Evolutionary conservation across 1,140 invertebrate genomes (phyloP).

Genomic region (Nasonia longicornis): DNA sequence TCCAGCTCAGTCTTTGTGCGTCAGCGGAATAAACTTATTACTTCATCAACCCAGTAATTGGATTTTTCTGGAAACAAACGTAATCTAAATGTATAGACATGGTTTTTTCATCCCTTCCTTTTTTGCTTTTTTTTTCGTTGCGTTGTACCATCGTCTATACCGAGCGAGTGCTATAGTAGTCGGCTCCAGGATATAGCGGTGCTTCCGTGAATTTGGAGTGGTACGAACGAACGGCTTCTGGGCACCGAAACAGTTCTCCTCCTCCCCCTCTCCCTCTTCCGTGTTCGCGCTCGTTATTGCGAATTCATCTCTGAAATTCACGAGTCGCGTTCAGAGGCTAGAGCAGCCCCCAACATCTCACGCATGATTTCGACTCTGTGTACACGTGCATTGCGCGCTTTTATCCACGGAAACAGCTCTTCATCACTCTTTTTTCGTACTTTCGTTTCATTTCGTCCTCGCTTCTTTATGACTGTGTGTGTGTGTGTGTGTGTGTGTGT

Average conservation of each 20-base stretch:
- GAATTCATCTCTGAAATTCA: conserved; percentile 50
- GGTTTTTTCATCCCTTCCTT: no score
- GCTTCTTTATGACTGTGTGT: neutral
- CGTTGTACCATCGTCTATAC: no score
- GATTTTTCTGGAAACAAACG: no score
- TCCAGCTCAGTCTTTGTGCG: no score
- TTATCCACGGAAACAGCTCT: neutral
- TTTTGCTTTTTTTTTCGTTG: no score
- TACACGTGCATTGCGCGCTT: neutral
- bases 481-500: neutral
- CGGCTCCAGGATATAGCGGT: neutral
- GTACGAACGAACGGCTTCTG: neutral
- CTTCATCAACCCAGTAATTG: no score
- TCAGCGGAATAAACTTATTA: no score
- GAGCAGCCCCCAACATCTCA: conserved; percentile 10
- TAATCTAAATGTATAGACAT: no score
- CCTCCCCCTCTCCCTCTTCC: neutral
- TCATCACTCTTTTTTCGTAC: neutral
- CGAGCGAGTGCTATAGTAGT: neutral
- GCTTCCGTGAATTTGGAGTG: conserved; percentile 3
- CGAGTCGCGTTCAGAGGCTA: neutral
- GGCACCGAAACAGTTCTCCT: neutral
- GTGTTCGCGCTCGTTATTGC: conserved; percentile 47
- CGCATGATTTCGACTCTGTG: conserved; percentile 25
- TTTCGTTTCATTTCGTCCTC: neutral